phyloP scores from a whole-genome alignment of 2,113 vertebrate species.

The Labrus mixtus region DNA sequence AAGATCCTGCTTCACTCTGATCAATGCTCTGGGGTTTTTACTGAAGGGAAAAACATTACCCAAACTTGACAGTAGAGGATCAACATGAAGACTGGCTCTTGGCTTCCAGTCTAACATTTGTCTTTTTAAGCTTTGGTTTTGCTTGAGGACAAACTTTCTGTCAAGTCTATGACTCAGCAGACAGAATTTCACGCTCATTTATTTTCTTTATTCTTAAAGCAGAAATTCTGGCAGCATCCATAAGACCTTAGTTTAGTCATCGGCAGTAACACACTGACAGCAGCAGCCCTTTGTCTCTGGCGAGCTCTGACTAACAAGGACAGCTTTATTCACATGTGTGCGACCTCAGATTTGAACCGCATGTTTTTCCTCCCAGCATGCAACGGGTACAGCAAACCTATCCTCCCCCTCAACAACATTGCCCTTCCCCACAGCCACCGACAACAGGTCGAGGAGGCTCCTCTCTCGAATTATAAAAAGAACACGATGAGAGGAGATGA shows the following conservation, averaged over 20 bases:
- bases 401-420: slow-evolving; percentile 35
- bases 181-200: slow-evolving; percentile 2
- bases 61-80: slow-evolving; percentile 6
- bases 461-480: slow-evolving; percentile 46
- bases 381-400: slow-evolving; percentile 13
- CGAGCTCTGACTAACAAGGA: slow-evolving; percentile 34
- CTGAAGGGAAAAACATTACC: not conserved
- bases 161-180: slow-evolving; percentile 13
- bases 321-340: slow-evolving; percentile 17
- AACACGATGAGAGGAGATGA: slow-evolving; percentile 51
- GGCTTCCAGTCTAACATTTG: not conserved
- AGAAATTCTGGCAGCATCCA: slow-evolving; percentile 12
- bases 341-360: slow-evolving; percentile 46
- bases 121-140: slow-evolving; percentile 14
- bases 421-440: slow-evolving; percentile 45
- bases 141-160: not conserved
- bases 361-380: slow-evolving; percentile 37
- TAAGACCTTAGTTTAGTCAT: slow-evolving; percentile 2
- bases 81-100: slow-evolving; percentile 6
- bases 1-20: not conserved
- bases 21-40: slow-evolving; percentile 8
- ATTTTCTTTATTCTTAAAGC: slow-evolving; percentile 2
- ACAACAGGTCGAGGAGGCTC: slow-evolving; percentile 42
- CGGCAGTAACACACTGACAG: slow-evolving; percentile 10
- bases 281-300: slow-evolving; percentile 34